Evolutionary conservation across 1,140 invertebrate genomes (phyloP).

Genomic region (Neuroterus valhalla): DNA sequence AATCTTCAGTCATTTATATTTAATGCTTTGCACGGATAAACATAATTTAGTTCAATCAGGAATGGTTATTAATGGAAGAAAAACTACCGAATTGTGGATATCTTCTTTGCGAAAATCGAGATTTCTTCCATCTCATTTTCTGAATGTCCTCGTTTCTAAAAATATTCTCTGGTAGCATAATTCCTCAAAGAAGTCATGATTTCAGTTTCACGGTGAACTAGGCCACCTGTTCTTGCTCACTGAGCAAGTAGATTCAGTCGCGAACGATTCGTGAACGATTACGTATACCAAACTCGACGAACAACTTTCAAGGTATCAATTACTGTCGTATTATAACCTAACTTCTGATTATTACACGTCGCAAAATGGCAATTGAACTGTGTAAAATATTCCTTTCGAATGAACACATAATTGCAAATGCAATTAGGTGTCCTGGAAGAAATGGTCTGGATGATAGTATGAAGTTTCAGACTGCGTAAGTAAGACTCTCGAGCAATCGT

Average conservation of each 20-base stretch:
- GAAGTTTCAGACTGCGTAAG: neutral
- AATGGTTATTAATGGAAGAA: no score
- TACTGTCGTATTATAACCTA: neutral
- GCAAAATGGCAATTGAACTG: neutral
- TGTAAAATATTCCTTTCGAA: neutral
- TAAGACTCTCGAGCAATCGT: neutral
- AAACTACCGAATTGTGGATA: no score
- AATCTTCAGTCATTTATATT: no score
- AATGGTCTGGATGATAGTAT: conserved; percentile 8
- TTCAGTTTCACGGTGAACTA: neutral
- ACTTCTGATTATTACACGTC: neutral
- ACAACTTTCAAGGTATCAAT: conserved; percentile 16
- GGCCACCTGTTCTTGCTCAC: neutral
- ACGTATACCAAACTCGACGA: neutral
- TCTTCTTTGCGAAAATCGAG: no score
- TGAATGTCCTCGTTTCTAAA: neutral
- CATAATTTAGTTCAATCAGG: no score
- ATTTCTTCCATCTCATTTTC: no score
- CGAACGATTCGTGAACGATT: no score
- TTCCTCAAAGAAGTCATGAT: neutral
- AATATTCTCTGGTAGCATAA: neutral
- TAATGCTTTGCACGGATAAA: no score
- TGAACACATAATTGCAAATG: conserved; percentile 19
- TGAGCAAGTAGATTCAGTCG: no score
- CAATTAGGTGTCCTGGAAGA: conserved; percentile 5